A percentile compares a stretch with the other conserved stretches of the same genome.
Conservation (phyloP, 2,888 invertebrate species). For the Portevinia maculata region DNA sequence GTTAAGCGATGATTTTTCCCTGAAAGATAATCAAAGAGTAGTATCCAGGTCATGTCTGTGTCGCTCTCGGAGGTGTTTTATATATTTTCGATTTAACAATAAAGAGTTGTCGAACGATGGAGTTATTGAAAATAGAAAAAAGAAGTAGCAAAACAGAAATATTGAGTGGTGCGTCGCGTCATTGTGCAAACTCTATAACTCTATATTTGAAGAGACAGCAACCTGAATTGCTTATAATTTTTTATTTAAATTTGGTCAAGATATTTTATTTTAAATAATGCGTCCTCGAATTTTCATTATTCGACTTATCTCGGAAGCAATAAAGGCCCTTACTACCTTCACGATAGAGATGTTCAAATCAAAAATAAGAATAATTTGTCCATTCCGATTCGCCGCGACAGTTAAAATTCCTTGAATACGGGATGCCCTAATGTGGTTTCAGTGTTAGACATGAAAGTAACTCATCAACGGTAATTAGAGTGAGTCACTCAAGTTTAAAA, state of each 20-base stretch:
- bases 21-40: conserved; percentile 58
- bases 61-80: conserved; percentile 52
- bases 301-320: background rate
- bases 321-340: too few relatives aligned
- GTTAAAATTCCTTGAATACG: conserved; percentile 38
- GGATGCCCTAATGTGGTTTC: conserved; percentile 55
- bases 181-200: conserved; percentile 38
- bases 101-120: conserved; percentile 43
- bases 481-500: conserved; percentile 61
- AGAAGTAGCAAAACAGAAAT: conserved; percentile 9
- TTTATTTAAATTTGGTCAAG: background rate
- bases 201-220: background rate
- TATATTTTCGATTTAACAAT: conserved; percentile 17
- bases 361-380: conserved; percentile 39
- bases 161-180: conserved; percentile 56
- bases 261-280: background rate
- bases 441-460: conserved; percentile 50
- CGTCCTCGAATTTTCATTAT: background rate
- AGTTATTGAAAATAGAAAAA: conserved; percentile 25
- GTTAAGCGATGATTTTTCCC: conserved; percentile 58
- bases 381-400: conserved; percentile 32
- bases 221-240: too few relatives aligned
- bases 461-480: conserved; percentile 46
- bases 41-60: conserved; percentile 64
- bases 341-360: conserved; percentile 48